Evolutionary conservation across 2,797 vertebrate species (phyloP), one percentile per base, ranked within the genome.

Genomic region (Pogoniulus pusillus): DNA sequence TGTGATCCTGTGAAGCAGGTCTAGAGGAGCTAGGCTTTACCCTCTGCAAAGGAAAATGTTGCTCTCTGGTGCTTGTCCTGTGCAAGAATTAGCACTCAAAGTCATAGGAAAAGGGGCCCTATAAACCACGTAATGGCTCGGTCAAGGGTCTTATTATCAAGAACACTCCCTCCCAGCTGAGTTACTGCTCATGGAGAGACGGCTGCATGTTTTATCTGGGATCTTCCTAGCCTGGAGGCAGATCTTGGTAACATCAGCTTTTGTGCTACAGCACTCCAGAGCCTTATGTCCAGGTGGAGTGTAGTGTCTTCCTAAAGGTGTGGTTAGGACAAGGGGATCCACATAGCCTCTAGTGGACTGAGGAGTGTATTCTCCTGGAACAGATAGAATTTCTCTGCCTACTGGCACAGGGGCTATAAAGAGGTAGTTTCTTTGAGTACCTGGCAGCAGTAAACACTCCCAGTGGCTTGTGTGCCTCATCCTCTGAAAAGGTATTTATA

Each of bases 311-410:
- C 35, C 63, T 34, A 82, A 72, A 76, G 11, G 18, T 19, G 51
- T 0, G 0, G 53, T 58, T 18, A 74, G 45, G 39, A 5, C 10
- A 72, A 71, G 0, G 0, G 55, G 55, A 58, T 10, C 37, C 43
- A 34, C 0, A 0, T 7, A 32, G 35, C 53, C 35, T 74, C 66
- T 57, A 8, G 39, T 4, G 27, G 72, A 81, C 13, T 57, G 43
- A 55, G 0, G 0, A 83, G 27, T 0, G 0, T 20, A 87, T 47
- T 70, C 5, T 2, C 32, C 63, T 35, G 3, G 0, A 85, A 63
- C 57, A 90, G 58, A 18, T 60, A 37, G 10, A 63, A 81, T 62
- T 59, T 54, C 70, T 78, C 80, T 62, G 37, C 53, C 53, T 70
- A 51, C 62, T 81, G 81, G 72, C 41, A 53, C 12, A 76, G 23